Evolutionary conservation across 2,888 invertebrate genomes (phyloP).

Genomic region (Volucella bombylans): DNA sequence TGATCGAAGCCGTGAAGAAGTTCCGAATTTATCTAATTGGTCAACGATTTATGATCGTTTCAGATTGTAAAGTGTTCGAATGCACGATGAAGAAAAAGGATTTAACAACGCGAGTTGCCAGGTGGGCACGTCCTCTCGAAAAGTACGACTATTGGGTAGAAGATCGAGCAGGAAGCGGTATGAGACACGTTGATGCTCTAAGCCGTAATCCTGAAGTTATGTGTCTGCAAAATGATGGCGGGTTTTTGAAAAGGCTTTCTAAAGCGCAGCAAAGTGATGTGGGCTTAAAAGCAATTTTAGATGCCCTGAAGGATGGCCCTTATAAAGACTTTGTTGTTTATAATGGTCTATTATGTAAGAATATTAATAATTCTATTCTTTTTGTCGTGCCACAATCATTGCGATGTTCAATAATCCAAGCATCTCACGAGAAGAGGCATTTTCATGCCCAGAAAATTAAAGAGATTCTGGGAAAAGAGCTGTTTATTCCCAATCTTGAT

Average conservation of each 20-base stretch:
- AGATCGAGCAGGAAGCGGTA: slow-evolving; percentile 65
- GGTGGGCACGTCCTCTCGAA: slow-evolving; percentile 69
- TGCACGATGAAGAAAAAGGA: too few species aligned
- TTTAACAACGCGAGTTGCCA: slow-evolving; percentile 15
- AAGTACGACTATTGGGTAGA: slow-evolving; percentile 71
- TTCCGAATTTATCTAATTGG: slow-evolving; percentile 72
- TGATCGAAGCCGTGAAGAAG: slow-evolving; percentile 63
- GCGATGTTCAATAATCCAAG: slow-evolving; percentile 45
- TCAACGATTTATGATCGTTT: too few species aligned
- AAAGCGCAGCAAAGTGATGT: too few species aligned
- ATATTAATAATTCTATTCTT: not conserved
- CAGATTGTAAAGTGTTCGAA: too few species aligned
- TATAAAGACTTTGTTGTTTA: not conserved
- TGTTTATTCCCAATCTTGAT: too few species aligned
- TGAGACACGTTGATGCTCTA: too few species aligned
- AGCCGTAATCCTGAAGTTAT: too few species aligned
- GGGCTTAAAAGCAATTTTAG: not conserved
- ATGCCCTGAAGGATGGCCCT: not conserved
- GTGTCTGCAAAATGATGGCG: too few species aligned
- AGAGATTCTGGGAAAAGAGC: too few species aligned
- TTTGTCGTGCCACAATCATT: slow-evolving; percentile 61
- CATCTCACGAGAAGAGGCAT: slow-evolving; percentile 49
- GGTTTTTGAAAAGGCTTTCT: too few species aligned
- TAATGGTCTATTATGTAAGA: not conserved
- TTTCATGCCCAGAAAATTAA: too few species aligned